Conservation (phyloP, 1,140 invertebrate species). For the Lamellibrachia luymesi region DNA sequence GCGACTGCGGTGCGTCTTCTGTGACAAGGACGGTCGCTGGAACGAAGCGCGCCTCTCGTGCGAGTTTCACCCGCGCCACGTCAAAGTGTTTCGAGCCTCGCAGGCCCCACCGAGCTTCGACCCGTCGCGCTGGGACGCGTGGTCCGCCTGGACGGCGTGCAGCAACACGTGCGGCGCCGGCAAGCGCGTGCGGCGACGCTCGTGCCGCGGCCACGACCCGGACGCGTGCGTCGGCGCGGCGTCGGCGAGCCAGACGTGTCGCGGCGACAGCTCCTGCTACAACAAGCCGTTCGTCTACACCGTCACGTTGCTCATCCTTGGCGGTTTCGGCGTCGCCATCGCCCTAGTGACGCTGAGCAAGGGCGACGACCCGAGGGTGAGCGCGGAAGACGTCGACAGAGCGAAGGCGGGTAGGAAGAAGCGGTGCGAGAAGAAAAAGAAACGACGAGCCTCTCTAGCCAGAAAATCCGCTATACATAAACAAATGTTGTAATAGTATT, state of each 20-base stretch:
- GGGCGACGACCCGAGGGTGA: background rate
- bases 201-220: constrained; percentile 29
- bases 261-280: background rate
- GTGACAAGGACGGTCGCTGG: background rate
- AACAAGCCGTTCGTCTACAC: background rate
- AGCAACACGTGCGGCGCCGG: constrained; percentile 35
- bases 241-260: constrained; percentile 13
- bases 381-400: background rate
- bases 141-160: constrained; percentile 32
- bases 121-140: constrained; percentile 33
- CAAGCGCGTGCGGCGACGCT: constrained; percentile 26
- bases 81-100: background rate
- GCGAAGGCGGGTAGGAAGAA: background rate
- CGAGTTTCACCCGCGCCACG: background rate
- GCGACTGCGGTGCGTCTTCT: too few species aligned
- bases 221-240: constrained; percentile 7
- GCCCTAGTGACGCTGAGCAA: background rate
- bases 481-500: background rate
- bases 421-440: background rate
- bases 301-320: background rate
- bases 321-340: background rate
- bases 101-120: constrained; percentile 10
- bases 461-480: background rate
- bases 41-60: background rate
- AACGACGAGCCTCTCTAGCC: background rate